Evolutionary conservation across 2,113 vertebrate species (phyloP).

Genomic region (Melospiza georgiana): DNA sequence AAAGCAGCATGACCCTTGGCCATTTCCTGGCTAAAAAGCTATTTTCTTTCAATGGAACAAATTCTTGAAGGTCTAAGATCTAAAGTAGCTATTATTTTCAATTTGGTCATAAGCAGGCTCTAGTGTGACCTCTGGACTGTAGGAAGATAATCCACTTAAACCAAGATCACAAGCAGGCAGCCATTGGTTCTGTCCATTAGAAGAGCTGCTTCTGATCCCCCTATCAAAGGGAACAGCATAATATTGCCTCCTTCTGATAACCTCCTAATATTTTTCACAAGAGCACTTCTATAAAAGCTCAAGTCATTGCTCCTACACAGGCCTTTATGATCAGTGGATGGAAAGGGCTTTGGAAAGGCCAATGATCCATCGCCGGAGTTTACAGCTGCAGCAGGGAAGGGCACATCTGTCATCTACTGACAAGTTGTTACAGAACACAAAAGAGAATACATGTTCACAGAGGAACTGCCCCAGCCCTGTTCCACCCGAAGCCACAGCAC

Average conservation of each 20-base stretch:
- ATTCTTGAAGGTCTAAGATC: neutral
- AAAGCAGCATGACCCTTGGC: neutral
- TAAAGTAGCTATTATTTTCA: slow-evolving; percentile 27
- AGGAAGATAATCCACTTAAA: slow-evolving; percentile 36
- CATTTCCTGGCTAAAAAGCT: neutral
- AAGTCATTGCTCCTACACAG: neutral
- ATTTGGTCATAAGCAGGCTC: neutral
- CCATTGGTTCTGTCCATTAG: neutral
- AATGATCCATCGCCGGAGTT: neutral
- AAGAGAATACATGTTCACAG: neutral
- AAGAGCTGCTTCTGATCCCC: neutral
- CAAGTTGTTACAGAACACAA: neutral
- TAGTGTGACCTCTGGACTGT: neutral
- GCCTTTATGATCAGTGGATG: neutral
- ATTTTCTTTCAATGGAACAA: neutral
- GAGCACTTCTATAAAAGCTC: neutral
- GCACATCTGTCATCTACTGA: neutral
- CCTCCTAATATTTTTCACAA: neutral
- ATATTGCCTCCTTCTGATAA: neutral
- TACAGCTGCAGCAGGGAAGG: neutral
- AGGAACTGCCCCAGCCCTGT: neutral
- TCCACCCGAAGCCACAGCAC: neutral
- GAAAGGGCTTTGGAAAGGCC: neutral
- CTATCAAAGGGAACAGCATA: neutral
- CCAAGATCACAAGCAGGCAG: neutral